phyloP scores from a whole-genome alignment of 2,888 invertebrate genomes.

The Drosophila paramelanica region DNA sequence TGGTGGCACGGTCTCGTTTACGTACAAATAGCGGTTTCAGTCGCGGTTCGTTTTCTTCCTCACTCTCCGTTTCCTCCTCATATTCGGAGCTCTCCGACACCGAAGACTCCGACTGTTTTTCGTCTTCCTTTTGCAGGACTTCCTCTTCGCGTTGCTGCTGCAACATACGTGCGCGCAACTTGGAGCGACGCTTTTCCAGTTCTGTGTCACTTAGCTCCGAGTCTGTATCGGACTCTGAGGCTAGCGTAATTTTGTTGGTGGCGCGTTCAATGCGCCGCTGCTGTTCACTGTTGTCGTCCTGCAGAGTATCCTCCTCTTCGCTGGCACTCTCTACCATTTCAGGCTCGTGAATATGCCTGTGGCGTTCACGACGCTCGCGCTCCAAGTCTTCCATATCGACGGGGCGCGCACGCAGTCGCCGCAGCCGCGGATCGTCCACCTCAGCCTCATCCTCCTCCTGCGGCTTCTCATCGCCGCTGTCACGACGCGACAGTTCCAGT shows the following conservation, averaged over 20 bases:
- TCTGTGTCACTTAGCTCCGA: constrained; percentile 94
- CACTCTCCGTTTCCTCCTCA: constrained; percentile 93
- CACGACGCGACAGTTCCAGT: constrained; percentile 53
- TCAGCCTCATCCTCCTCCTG: constrained; percentile 78
- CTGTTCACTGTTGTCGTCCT: constrained; percentile 83
- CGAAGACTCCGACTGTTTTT: constrained; percentile 88
- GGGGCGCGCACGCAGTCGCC: constrained; percentile 87
- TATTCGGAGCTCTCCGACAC: constrained; percentile 92
- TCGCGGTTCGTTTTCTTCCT: constrained; percentile 95
- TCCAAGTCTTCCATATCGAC: constrained; percentile 85
- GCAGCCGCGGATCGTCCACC: constrained; percentile 93
- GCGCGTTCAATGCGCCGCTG: constrained; percentile 84
- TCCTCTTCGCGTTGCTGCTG: constrained; percentile 91
- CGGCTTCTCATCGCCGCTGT: constrained; percentile 43
- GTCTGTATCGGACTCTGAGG: constrained; percentile 89
- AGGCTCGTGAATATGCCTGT: constrained; percentile 89
- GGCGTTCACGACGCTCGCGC: constrained; percentile 86
- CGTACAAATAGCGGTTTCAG: constrained; percentile 97
- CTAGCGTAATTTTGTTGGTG: constrained; percentile 84
- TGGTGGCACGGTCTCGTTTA: constrained; percentile 96
- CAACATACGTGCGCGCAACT: constrained; percentile 88
- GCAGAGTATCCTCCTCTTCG: constrained; percentile 61
- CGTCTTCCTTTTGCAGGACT: constrained; percentile 86
- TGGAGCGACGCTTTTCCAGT: constrained; percentile 92
- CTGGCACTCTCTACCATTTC: constrained; percentile 87